phyloP scores from a whole-genome alignment of 2,797 vertebrate species.

The Monodelphis domestica region DNA sequence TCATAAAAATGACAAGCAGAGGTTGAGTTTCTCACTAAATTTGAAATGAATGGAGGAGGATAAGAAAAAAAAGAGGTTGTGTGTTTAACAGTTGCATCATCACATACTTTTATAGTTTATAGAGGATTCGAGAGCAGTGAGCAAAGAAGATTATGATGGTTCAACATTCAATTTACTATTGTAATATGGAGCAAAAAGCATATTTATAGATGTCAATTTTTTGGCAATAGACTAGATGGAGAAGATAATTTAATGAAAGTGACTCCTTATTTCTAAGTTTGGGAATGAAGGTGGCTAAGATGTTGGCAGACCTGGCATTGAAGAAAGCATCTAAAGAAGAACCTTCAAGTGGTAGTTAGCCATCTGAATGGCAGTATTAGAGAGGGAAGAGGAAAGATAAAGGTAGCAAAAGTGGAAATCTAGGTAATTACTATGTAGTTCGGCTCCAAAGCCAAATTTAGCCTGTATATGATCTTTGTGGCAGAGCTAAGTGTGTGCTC shows the following conservation, averaged over 20 bases:
- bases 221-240: neutral
- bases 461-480: neutral
- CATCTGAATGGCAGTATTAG: neutral
- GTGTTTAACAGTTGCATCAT: neutral
- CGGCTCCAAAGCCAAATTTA: neutral
- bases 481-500: neutral
- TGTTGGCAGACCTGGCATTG: neutral
- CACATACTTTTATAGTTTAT: neutral
- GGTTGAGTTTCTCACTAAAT: constrained; percentile 27
- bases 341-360: neutral
- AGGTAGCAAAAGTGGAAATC: neutral
- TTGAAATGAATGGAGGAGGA: neutral
- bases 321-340: constrained; percentile 29
- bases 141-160: neutral
- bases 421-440: neutral
- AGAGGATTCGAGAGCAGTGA: neutral
- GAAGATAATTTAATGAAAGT: constrained; percentile 4
- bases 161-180: constrained; percentile 25
- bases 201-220: constrained; percentile 8
- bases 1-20: neutral
- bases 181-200: constrained; percentile 12
- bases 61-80: neutral
- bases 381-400: neutral
- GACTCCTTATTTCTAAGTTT: constrained; percentile 40
- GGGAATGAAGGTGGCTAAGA: constrained; percentile 9